Conservation (phyloP, 2,888 invertebrate genomes). For the Pandemis cinnamomeana region DNA sequence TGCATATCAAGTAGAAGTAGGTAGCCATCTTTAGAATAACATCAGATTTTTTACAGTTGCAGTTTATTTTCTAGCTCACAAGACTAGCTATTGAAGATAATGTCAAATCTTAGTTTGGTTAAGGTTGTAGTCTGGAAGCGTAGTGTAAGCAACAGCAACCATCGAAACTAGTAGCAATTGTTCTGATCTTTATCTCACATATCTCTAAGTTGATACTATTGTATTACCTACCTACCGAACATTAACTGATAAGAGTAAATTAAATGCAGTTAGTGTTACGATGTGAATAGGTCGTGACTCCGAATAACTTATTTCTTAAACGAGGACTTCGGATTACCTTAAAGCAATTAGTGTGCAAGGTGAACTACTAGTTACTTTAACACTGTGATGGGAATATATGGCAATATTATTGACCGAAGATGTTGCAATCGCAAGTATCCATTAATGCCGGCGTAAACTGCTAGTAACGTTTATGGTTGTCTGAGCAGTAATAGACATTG, state of each 20-base stretch:
- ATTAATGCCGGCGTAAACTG: not conserved
- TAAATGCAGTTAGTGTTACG: slow-evolving; percentile 10
- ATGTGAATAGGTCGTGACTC: slow-evolving; percentile 35
- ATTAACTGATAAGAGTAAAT: not conserved
- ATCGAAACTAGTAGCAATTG: not conserved
- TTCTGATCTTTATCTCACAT: not conserved
- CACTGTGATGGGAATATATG: slow-evolving; percentile 41
- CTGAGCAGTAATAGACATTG: not conserved
- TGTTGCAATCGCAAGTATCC: slow-evolving; percentile 26
- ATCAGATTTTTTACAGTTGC: no score
- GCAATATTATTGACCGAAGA: slow-evolving; percentile 33
- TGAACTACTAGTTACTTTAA: slow-evolving; percentile 55
- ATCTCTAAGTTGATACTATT: slow-evolving; percentile 16
- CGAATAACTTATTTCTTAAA: slow-evolving; percentile 44
- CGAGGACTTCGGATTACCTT: slow-evolving; percentile 54
- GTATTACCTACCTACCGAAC: not conserved
- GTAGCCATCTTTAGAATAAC: no score
- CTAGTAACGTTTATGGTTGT: not conserved
- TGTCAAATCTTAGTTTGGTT: no score
- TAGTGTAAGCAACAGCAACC: not conserved
- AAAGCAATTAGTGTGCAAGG: slow-evolving; percentile 61
- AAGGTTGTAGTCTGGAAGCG: no score
- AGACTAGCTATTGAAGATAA: no score
- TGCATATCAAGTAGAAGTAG: no score
- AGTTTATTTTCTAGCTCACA: no score